Evolutionary conservation across 2,888 invertebrate species (phyloP), one percentile per base, ranked within the genome.

Genomic region (Hofmannophila pseudospretella): DNA sequence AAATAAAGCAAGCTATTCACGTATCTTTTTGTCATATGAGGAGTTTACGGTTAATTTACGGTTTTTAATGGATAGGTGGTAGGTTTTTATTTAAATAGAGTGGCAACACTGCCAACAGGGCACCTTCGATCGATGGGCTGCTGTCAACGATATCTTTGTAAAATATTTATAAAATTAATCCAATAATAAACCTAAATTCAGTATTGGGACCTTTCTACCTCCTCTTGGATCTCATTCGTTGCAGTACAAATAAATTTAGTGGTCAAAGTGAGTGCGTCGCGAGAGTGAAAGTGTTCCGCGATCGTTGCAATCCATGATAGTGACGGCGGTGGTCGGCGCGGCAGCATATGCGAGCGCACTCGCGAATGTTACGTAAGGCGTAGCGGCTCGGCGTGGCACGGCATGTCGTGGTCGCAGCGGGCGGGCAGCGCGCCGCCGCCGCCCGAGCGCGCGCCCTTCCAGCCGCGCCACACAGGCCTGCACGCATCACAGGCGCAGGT

Each of bases 81-180:
- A n/a, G n/a, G n/a, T n/a, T n/a, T n/a, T n/a, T n/a, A n/a, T n/a
- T n/a, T n/a, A n/a, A n/a, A n/a, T n/a, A n/a, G n/a, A 16, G 14
- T 78, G 75, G 79, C 76, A 54, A 80, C 77, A 76, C 74, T 79
- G 85, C 87, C 87, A 87, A 86, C 87, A 78, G 74, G 87, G 86
- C 87, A 87, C 81, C 80, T 86, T 79, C 85, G 84, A 85, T 87
- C 86, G 82, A 84, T 85, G 79, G 75, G 58, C 57, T 71, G 67
- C 76, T 81, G 84, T 84, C 85, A 84, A 81, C 65, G 74, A 69
- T 63, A 70, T 72, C 51, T 64, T 58, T 59, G 53, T 62, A 56
- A 68, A 70, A 64, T 67, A 67, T 61, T 64, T 67, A 55, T 56
- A 62, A 64, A 70, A 60, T 64, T 64, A 58, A 54, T 51, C 47